Conservation (phyloP, 2,888 invertebrate genomes). For the Urechis unicinctus region DNA sequence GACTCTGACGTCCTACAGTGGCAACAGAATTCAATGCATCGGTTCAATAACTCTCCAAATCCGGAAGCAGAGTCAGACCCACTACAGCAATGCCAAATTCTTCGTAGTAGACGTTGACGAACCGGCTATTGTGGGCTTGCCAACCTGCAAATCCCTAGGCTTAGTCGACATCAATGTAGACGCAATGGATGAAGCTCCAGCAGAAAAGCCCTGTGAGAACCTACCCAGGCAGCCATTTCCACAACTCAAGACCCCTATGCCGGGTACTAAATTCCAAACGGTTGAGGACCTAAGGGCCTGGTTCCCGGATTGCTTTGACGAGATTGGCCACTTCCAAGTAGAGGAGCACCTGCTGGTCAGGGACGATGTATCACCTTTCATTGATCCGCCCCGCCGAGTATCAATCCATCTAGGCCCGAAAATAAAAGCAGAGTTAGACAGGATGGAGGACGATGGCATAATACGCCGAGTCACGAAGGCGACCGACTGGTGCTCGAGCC, state of each 20-base stretch:
- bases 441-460: not conserved
- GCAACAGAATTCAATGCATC: not conserved
- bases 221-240: too few species aligned
- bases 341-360: not conserved
- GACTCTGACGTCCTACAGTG: not conserved
- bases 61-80: not conserved
- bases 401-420: not conserved
- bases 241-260: too few species aligned
- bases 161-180: too few species aligned
- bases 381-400: not conserved
- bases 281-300: not conserved
- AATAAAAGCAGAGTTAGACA: not conserved
- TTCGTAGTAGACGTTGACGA: not conserved
- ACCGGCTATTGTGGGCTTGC: not conserved
- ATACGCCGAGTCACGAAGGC: not conserved
- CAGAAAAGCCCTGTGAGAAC: too few species aligned
- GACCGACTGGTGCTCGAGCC: conserved; percentile 10
- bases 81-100: not conserved
- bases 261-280: not conserved
- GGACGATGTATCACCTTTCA: not conserved
- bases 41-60: not conserved
- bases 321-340: not conserved
- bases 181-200: too few species aligned
- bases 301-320: not conserved
- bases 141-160: too few species aligned